A percentile compares a stretch with the other conserved stretches of the same genome.
These are phyloP conservation scores for Hippopotamus amphibius DNA, from an alignment of 2,113 vertebrate species.

Conservation along the genomic window DNA sequence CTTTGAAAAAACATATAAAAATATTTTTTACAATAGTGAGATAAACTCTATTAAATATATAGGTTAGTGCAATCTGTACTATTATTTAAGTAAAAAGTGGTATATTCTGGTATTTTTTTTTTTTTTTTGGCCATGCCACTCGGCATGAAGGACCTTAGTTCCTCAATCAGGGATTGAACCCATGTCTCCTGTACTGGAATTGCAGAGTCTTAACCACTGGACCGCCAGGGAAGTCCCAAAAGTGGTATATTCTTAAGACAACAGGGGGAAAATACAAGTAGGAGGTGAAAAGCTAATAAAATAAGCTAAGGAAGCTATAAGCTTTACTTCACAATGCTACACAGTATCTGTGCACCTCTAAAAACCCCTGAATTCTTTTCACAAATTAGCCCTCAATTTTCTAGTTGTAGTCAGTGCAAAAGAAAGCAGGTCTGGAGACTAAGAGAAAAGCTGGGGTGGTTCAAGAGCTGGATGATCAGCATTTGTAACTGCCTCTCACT, in stretches of 20 bases:
- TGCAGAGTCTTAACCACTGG: background rate
- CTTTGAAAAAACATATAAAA: conserved; percentile 7
- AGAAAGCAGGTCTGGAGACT: background rate
- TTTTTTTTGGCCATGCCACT: no score
- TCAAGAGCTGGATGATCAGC: background rate
- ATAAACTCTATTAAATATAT: conserved; percentile 20
- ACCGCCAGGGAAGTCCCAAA: background rate
- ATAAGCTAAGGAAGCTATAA: background rate
- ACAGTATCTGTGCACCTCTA: background rate
- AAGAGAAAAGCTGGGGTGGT: background rate
- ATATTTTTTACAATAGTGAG: background rate
- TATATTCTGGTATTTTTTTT: no score
- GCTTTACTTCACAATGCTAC: background rate
- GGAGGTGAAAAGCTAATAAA: background rate
- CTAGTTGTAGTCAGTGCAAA: background rate
- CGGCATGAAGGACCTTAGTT: background rate
- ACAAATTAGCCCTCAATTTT: background rate
- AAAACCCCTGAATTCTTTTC: background rate
- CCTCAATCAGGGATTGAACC: background rate
- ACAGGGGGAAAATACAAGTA: background rate
- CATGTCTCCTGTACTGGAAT: background rate
- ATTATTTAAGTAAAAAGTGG: background rate
- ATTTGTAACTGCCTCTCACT: background rate
- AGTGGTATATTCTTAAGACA: background rate
- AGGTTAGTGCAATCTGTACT: background rate